These are phyloP conservation scores for Toxonevra muliebris DNA, from an alignment of 2,888 invertebrate genomes.

Conservation along the genomic window DNA sequence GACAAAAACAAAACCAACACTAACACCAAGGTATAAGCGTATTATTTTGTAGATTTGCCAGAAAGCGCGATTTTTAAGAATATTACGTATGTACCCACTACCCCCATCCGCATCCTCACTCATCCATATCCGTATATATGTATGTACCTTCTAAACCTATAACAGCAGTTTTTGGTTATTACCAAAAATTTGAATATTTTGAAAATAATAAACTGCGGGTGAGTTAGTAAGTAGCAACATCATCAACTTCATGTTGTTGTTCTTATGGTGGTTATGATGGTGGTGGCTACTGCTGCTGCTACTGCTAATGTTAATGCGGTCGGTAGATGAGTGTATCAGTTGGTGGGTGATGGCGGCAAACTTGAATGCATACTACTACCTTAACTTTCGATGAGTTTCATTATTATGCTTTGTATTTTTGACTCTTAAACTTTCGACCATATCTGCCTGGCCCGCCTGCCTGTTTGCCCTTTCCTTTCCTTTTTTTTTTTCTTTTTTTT, in stretches of 20 bases:
- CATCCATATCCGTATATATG: background rate
- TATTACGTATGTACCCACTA: background rate
- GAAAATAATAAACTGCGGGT: constrained; percentile 62
- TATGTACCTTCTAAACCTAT: constrained; percentile 33
- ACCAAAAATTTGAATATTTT: constrained; percentile 61
- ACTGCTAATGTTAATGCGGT: constrained; percentile 1
- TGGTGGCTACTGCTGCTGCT: too few species aligned
- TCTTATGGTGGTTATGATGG: too few species aligned
- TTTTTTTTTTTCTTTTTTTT: background rate
- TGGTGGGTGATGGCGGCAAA: background rate
- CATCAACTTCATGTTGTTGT: background rate
- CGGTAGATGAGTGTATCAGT: background rate
- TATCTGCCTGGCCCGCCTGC: background rate
- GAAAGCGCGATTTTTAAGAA: constrained; percentile 29
- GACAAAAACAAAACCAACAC: background rate
- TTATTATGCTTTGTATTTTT: constrained; percentile 26
- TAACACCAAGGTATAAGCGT: background rate
- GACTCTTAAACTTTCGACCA: constrained; percentile 1
- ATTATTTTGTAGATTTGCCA: constrained; percentile 27
- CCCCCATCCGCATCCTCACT: too few species aligned
- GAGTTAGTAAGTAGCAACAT: constrained; percentile 57
- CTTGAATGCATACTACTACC: constrained; percentile 1
- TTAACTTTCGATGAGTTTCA: constrained; percentile 13
- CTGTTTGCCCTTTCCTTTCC: background rate
- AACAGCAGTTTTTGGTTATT: constrained; percentile 50